phyloP scores from a whole-genome alignment of 2,888 invertebrate genomes.

The Selenia dentaria region DNA sequence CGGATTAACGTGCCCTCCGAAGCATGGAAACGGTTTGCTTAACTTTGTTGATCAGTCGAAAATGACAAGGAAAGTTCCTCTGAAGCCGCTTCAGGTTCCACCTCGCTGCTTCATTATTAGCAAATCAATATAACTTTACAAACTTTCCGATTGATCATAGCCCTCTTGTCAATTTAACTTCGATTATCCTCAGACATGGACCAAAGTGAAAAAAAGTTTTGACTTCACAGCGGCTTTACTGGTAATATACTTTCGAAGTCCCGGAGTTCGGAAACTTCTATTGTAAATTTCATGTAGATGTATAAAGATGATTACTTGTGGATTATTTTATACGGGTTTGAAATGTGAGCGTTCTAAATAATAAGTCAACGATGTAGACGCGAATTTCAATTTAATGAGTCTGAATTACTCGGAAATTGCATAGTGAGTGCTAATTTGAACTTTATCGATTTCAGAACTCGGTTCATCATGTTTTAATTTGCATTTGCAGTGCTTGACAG shows the following conservation, averaged over 20 bases:
- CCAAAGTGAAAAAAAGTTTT: conserved; percentile 47
- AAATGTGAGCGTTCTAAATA: too few relatives aligned
- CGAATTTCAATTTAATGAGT: too few relatives aligned
- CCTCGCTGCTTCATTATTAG: background rate
- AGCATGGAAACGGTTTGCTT: too few relatives aligned
- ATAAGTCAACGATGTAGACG: too few relatives aligned
- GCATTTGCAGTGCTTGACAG: too few relatives aligned
- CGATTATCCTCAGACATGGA: conserved; percentile 54
- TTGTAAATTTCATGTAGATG: conserved; percentile 23
- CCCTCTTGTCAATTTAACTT: conserved; percentile 58
- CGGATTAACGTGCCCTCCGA: too few relatives aligned
- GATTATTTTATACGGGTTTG: conserved; percentile 4
- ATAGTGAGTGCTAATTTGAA: too few relatives aligned
- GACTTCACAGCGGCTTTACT: conserved; percentile 21
- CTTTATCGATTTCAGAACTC: too few relatives aligned
- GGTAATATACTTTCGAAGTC: conserved; percentile 13
- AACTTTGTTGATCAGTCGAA: too few relatives aligned
- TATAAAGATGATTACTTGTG: conserved; percentile 24
- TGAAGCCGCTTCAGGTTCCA: background rate
- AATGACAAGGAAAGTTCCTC: too few relatives aligned
- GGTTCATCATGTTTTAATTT: too few relatives aligned
- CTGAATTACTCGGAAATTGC: too few relatives aligned
- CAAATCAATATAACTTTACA: conserved; percentile 19
- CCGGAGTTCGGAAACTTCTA: conserved; percentile 18
- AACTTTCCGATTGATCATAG: conserved; percentile 18